Percentiles rank a stretch among this genome's conserved stretches.
Conservation (phyloP, 2,797 vertebrate species). For the Chrysocyon brachyurus region DNA sequence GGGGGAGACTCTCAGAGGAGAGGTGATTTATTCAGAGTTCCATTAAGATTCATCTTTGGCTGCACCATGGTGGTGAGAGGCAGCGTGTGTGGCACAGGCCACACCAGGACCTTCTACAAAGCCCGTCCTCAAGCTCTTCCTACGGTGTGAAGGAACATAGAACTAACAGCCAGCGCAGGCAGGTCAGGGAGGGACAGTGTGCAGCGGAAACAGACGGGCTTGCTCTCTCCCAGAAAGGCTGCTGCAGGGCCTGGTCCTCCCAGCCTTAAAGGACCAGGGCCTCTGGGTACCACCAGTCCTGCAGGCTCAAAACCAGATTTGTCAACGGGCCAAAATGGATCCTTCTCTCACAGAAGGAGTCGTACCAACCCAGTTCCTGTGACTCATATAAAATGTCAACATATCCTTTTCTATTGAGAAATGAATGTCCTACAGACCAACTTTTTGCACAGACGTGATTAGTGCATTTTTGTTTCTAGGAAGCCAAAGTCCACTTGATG, state of each 20-base stretch:
- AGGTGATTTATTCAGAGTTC: neutral
- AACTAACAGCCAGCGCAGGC: neutral
- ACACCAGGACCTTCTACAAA: neutral
- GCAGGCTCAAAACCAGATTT: neutral
- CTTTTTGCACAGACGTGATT: neutral
- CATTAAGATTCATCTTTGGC: neutral
- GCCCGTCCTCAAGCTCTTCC: neutral
- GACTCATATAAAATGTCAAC: neutral
- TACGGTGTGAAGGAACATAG: neutral
- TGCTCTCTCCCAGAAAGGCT: neutral
- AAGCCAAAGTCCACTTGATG: neutral
- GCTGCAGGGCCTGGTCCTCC: neutral
- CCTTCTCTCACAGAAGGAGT: neutral
- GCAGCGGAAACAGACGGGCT: too few relatives aligned
- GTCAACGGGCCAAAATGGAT: neutral
- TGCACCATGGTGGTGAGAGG: rapidly evolving
- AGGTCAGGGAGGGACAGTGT: too few relatives aligned
- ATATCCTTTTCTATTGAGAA: neutral
- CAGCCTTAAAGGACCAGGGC: neutral
- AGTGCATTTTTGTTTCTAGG: neutral
- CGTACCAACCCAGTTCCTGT: rapidly evolving
- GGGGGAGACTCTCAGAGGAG: neutral
- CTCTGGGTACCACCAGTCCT: neutral
- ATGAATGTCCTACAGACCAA: neutral
- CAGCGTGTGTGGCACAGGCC: neutral